phyloP scores from a whole-genome alignment of 2,797 vertebrate genomes.

The Spinus pinus region DNA sequence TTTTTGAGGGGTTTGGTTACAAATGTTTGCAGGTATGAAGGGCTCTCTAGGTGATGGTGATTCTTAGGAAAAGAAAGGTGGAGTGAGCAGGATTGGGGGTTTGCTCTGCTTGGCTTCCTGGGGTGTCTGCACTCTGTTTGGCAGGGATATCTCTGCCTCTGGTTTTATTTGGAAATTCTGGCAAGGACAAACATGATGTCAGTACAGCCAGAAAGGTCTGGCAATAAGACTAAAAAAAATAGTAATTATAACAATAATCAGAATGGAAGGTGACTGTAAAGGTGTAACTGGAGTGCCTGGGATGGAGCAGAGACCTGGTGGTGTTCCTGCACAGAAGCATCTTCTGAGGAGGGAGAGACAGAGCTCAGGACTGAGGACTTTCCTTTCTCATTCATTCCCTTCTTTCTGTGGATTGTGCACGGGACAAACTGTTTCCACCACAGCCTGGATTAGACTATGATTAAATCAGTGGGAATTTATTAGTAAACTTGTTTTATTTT shows the following conservation, averaged over 20 bases:
- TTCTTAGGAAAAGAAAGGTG: neutral
- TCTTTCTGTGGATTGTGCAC: neutral
- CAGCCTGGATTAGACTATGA: neutral
- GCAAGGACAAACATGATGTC: neutral
- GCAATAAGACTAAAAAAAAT: neutral
- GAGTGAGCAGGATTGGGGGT: neutral
- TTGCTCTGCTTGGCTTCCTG: neutral
- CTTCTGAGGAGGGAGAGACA: neutral
- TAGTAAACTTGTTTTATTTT: neutral
- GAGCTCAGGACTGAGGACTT: neutral
- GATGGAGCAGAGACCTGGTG: too few species aligned
- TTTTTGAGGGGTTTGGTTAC: neutral
- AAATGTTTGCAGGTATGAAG: neutral
- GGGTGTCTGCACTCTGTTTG: neutral
- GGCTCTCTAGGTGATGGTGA: neutral
- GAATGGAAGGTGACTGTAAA: neutral
- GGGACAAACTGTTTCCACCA: neutral
- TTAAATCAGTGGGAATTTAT: neutral
- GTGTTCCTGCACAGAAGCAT: accelerated
- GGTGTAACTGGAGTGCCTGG: neutral
- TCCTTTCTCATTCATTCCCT: neutral
- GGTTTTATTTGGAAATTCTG: neutral
- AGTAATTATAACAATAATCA: neutral
- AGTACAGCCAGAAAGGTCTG: neutral
- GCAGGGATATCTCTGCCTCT: neutral